A percentile compares a stretch with the other conserved stretches of the same genome.
These are phyloP conservation scores for Dysmachus trigonus DNA, from an alignment of 2,888 invertebrate species.

Conservation along the genomic window DNA sequence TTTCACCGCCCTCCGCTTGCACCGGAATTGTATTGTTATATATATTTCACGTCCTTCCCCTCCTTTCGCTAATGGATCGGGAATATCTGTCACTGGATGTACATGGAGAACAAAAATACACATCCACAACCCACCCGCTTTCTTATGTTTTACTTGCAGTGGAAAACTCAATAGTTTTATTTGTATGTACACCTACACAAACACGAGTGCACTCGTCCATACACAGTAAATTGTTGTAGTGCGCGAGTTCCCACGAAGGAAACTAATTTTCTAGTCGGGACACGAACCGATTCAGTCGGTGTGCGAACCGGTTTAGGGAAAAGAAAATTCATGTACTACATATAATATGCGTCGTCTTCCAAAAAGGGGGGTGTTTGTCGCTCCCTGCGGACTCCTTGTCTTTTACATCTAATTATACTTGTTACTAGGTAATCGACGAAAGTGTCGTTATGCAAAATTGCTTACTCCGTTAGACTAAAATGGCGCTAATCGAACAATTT, in stretches of 20 bases:
- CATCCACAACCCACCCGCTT: not conserved
- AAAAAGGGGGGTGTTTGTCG: not conserved
- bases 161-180: constrained; percentile 24
- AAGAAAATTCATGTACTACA: not conserved
- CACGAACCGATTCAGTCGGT: not conserved
- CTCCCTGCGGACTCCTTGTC: not conserved
- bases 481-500: not conserved
- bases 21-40: not conserved
- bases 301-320: constrained; percentile 3
- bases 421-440: not conserved
- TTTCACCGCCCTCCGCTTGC: not conserved
- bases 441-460: not conserved
- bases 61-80: not conserved
- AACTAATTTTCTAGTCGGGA: not conserved
- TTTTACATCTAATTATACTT: constrained; percentile 12
- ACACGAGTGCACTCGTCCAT: too few relatives aligned
- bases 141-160: constrained; percentile 3
- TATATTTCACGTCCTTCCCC: not conserved
- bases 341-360: not conserved
- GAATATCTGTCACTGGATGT: not conserved
- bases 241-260: not conserved
- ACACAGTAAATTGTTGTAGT: too few relatives aligned
- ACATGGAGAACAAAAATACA: not conserved
- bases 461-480: not conserved
- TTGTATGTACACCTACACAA: not conserved